phyloP scores from a whole-genome alignment of 1,140 invertebrate genomes.

The Pseudomyrmex dendroicus region DNA sequence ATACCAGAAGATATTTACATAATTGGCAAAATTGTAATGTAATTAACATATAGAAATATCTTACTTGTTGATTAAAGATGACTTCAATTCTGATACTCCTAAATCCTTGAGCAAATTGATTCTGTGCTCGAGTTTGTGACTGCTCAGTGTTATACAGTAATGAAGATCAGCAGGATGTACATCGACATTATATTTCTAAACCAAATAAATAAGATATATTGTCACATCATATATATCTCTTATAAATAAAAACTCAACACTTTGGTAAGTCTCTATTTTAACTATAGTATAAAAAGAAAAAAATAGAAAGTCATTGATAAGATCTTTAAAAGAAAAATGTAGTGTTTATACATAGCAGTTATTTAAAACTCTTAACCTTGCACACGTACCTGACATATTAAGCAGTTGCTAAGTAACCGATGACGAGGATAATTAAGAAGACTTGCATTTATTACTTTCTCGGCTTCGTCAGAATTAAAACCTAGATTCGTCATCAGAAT shows the following conservation, averaged over 20 bases:
- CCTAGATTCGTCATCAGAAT: constrained; percentile 2
- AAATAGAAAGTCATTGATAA: neutral
- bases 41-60: neutral
- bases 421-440: neutral
- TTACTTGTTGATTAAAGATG: neutral
- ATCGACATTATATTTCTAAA: constrained; percentile 22
- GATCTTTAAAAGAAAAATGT: neutral
- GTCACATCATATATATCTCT: neutral
- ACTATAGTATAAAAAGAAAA: neutral
- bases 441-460: neutral
- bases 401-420: constrained; percentile 26
- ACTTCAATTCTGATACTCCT: constrained; percentile 49
- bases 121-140: constrained; percentile 53
- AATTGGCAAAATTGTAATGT: neutral
- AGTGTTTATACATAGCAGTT: neutral
- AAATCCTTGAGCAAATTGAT: constrained; percentile 71
- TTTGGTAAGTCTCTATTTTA: neutral
- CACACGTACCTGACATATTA: constrained; percentile 8
- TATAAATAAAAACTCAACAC: no score
- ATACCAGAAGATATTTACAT: neutral
- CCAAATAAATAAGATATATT: neutral
- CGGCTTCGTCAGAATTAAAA: neutral
- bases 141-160: neutral
- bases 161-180: neutral
- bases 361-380: constrained; percentile 2